Percentiles rank a stretch among this genome's conserved stretches.
Evolutionary conservation across 2,113 vertebrate genomes (phyloP).

Genomic region (Osmerus mordax): DNA sequence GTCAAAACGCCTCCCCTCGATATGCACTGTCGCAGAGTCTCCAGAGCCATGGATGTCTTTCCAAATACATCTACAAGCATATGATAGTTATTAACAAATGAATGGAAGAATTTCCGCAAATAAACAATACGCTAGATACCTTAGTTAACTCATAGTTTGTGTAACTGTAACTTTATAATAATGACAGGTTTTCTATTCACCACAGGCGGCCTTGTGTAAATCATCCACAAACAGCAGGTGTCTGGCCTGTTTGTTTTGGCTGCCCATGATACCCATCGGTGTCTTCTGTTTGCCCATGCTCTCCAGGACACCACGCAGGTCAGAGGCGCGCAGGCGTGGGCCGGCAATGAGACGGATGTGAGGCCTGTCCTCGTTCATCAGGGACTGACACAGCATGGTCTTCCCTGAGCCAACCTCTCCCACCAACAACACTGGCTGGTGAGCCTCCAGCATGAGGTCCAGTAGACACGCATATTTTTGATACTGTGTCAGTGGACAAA

Average conservation of each 20-base stretch:
- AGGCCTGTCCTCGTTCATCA: constrained; percentile 61
- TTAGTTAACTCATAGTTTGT: not conserved
- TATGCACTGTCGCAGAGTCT: constrained; percentile 78
- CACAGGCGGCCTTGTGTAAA: constrained; percentile 73
- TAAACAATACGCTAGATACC: not conserved
- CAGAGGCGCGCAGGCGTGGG: constrained; percentile 50
- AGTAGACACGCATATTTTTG: constrained; percentile 66
- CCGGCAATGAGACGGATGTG: constrained; percentile 56
- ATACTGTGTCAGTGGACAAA: constrained; percentile 58
- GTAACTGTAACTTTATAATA: not conserved
- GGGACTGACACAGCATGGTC: constrained; percentile 67
- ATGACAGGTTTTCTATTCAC: constrained; percentile 60
- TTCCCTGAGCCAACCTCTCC: constrained; percentile 79
- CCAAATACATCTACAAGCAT: constrained; percentile 63
- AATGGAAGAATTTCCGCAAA: not conserved
- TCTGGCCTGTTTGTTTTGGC: constrained; percentile 26
- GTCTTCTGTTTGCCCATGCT: constrained; percentile 33
- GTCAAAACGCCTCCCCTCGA: constrained; percentile 61
- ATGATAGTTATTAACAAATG: not conserved
- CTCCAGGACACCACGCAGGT: constrained; percentile 65
- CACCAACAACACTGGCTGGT: constrained; percentile 73
- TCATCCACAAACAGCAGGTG: constrained; percentile 80
- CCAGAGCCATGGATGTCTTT: constrained; percentile 67
- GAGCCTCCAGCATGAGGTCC: constrained; percentile 67
- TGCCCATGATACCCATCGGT: not conserved